Base-by-base conservation (phyloP, 2,888 invertebrate species). In the Rhodophaea formosa region DNA sequence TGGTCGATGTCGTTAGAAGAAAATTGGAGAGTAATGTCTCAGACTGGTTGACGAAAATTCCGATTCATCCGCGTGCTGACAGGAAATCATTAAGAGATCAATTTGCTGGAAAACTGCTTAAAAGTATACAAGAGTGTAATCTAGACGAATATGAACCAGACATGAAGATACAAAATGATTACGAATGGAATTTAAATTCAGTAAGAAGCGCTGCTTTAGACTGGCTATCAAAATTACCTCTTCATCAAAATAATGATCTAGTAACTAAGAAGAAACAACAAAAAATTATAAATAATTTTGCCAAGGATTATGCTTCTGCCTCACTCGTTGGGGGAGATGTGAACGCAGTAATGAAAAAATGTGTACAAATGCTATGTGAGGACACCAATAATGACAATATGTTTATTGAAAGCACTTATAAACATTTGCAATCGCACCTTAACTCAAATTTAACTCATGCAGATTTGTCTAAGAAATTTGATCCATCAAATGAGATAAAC, bases 1-100 rank as follows among this genome's bases (percentile, higher is more conserved):
- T 51, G 3, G 8, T 30, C 17, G n/a, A 53, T 15, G 16, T 45
- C 12, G 3, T 49, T 1, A n/a, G 23, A 14, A 44, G 14, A 23
- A 42, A 58, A 23, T 45, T 62, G 3, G 53, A 58, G 59, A 61
- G 61, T 29, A 55, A 57, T 16, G 17, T 66, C 23, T 63, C 61
- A 17, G 52, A 66, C 15, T 69, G 69, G 67, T 44, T 70, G n/a
- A 62, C 65, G 53, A 66, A 62, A 55, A 12, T 71, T 10, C 65
- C 64, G 7, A 43, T 65, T 14, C 52, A 61, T 42, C 43, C n/a
- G 10, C 35, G 56, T 35, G 16, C 47, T 12, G 57, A 66, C 57
- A 62, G 62, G 43, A 49, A 42, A 30, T 6, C 16, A 8, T 43
- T 47, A 12, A 15, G 43, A 43, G 58, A 54, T 30, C 47, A 54